Evolutionary conservation across 92 coral and sea anemone species (phyloP).

Genomic region (Plumapathes pennacea): DNA sequence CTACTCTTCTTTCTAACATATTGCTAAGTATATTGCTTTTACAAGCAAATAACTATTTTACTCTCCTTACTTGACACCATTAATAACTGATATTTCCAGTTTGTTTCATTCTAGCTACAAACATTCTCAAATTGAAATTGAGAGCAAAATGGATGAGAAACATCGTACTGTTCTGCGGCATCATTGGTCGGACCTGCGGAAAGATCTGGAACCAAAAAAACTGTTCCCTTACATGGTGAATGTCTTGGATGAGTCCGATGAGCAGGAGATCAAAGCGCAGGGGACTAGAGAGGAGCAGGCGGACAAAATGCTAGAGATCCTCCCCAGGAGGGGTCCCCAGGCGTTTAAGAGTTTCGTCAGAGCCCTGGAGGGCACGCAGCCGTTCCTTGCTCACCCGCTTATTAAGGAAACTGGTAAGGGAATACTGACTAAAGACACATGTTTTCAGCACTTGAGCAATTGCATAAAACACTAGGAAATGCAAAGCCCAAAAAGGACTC

Average conservation of each 20-base stretch:
- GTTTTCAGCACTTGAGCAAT: too few relatives aligned
- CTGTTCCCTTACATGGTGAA: constrained; percentile 61
- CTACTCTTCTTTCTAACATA: too few relatives aligned
- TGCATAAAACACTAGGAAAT: too few relatives aligned
- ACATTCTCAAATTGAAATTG: too few relatives aligned
- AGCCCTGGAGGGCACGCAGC: constrained; percentile 62
- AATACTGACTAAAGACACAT: too few relatives aligned
- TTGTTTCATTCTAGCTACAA: too few relatives aligned
- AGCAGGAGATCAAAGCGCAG: constrained; percentile 58
- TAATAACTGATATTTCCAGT: too few relatives aligned
- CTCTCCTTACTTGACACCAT: too few relatives aligned
- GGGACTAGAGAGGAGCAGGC: constrained; percentile 63
- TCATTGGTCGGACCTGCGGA: constrained; percentile 47
- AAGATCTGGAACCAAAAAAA: constrained; percentile 75
- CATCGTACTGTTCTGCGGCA: constrained; percentile 64
- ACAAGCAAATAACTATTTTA: too few relatives aligned
- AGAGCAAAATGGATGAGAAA: constrained; percentile 57
- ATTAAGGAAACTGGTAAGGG: constrained; percentile 52
- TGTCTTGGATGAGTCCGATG: constrained; percentile 64
- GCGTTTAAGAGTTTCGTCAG: constrained; percentile 66
- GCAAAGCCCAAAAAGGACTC: too few relatives aligned
- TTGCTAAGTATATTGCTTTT: too few relatives aligned
- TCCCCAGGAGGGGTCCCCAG: constrained; percentile 82
- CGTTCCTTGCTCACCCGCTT: constrained; percentile 50
- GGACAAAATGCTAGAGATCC: constrained; percentile 64